These are phyloP conservation scores for Sebastes itinus DNA, from an alignment of 2,797 vertebrate genomes.

Conservation along the genomic window DNA sequence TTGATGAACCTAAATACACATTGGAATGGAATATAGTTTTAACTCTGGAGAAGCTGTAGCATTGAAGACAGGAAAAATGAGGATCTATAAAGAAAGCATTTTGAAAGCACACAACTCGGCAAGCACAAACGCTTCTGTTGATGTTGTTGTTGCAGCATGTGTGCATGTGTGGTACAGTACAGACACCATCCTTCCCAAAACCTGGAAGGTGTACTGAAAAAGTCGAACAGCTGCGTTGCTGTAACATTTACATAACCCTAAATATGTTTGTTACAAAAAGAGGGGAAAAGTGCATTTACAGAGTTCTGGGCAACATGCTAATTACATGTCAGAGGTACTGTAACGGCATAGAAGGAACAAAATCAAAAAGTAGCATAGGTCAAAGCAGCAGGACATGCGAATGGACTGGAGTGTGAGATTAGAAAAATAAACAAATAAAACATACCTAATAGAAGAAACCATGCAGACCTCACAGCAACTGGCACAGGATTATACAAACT, in stretches of 20 bases:
- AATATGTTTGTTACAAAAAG: constrained; percentile 35
- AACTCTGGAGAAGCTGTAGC: not conserved
- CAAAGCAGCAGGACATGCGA: not conserved
- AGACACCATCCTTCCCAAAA: constrained; percentile 18
- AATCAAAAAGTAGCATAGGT: not conserved
- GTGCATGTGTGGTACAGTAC: constrained; percentile 12
- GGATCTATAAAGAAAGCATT: not conserved
- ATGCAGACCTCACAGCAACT: constrained; percentile 52
- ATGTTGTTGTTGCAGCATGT: not conserved
- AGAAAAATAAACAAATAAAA: constrained; percentile 18
- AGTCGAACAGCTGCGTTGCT: constrained; percentile 39
- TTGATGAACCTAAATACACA: constrained; percentile 14
- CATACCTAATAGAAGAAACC: constrained; percentile 28
- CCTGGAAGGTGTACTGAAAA: constrained; percentile 27
- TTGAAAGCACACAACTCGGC: constrained; percentile 10
- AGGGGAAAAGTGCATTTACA: constrained; percentile 14
- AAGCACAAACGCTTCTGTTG: constrained; percentile 19
- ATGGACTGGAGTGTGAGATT: not conserved
- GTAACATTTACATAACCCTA: constrained; percentile 46
- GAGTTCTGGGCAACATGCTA: constrained; percentile 26
- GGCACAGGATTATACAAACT: constrained; percentile 49
- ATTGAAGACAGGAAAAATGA: not conserved
- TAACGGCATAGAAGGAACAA: not conserved
- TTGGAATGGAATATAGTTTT: not conserved
- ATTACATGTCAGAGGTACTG: not conserved